These are phyloP conservation scores for Dicentrarchus labrax DNA, from an alignment of 2,113 vertebrate genomes.

Conservation along the genomic window DNA sequence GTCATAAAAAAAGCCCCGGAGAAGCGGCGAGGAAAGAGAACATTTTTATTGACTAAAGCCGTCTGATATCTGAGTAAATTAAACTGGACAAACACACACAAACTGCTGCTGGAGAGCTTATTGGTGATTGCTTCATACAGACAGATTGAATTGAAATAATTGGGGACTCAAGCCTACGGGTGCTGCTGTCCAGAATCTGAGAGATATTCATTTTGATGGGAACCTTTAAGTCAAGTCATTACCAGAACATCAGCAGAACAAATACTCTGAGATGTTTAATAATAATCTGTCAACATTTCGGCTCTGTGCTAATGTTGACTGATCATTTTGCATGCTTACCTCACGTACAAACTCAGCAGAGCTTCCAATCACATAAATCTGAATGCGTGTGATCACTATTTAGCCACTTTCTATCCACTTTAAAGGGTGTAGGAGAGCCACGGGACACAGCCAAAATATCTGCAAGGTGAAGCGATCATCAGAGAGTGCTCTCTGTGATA, in stretches of 20 bases:
- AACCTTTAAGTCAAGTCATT: constrained; percentile 55
- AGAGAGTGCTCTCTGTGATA: constrained; percentile 8
- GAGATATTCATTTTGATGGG: constrained; percentile 30
- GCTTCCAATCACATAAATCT: constrained; percentile 7
- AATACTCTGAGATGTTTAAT: constrained; percentile 60
- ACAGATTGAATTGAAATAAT: constrained; percentile 54
- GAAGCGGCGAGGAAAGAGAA: constrained; percentile 44
- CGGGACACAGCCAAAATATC: constrained; percentile 4
- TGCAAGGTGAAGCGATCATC: not conserved
- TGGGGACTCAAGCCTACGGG: constrained; percentile 20
- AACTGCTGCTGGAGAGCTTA: constrained; percentile 45
- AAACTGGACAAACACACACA: constrained; percentile 64
- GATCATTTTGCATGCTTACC: constrained; percentile 5
- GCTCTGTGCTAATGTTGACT: constrained; percentile 34
- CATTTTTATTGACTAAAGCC: constrained; percentile 68
- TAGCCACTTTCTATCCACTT: not conserved
- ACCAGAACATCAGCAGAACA: constrained; percentile 42
- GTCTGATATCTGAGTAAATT: constrained; percentile 63
- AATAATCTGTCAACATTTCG: constrained; percentile 50
- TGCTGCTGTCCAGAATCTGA: constrained; percentile 23
- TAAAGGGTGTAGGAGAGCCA: not conserved
- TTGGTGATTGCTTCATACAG: constrained; percentile 37
- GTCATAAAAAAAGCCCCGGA: constrained; percentile 65
- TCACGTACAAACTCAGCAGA: not conserved
- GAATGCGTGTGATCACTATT: not conserved